phyloP scores from a whole-genome alignment of 2,113 vertebrate species.

The Oreochromis spilurus region DNA sequence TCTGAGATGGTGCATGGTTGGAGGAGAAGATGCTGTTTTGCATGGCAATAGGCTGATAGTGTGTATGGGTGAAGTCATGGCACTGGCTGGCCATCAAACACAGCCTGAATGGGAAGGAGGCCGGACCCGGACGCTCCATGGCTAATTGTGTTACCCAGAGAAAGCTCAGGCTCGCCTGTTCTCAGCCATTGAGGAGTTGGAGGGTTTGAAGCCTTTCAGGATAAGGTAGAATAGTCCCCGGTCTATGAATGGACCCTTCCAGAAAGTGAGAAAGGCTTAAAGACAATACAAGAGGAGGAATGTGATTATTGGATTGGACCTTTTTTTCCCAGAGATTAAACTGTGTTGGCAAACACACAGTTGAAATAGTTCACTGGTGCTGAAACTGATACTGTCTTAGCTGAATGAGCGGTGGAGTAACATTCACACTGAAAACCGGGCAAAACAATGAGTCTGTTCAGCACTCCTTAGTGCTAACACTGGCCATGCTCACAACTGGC shows the following conservation, averaged over 20 bases:
- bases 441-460: not conserved
- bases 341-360: conserved; percentile 62
- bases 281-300: conserved; percentile 62
- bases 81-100: conserved; percentile 57
- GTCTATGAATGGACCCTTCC: conserved; percentile 66
- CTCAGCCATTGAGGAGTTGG: conserved; percentile 64
- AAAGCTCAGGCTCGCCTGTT: conserved; percentile 60
- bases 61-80: conserved; percentile 61
- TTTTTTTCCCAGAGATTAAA: conserved; percentile 32
- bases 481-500: not conserved
- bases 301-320: conserved; percentile 49
- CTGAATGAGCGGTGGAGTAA: not conserved
- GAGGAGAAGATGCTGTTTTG: conserved; percentile 63
- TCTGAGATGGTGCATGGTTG: conserved; percentile 38
- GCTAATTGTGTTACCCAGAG: conserved; percentile 74
- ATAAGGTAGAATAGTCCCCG: conserved; percentile 44
- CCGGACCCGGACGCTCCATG: conserved; percentile 47
- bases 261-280: conserved; percentile 47
- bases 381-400: conserved; percentile 27
- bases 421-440: not conserved
- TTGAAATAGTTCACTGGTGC: conserved; percentile 40
- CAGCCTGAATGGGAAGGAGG: conserved; percentile 59
- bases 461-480: not conserved
- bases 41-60: conserved; percentile 71
- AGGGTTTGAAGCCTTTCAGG: conserved; percentile 68